These are phyloP conservation scores for Pedetes capensis DNA, from an alignment of 2,113 vertebrate genomes.

Conservation along the genomic window DNA sequence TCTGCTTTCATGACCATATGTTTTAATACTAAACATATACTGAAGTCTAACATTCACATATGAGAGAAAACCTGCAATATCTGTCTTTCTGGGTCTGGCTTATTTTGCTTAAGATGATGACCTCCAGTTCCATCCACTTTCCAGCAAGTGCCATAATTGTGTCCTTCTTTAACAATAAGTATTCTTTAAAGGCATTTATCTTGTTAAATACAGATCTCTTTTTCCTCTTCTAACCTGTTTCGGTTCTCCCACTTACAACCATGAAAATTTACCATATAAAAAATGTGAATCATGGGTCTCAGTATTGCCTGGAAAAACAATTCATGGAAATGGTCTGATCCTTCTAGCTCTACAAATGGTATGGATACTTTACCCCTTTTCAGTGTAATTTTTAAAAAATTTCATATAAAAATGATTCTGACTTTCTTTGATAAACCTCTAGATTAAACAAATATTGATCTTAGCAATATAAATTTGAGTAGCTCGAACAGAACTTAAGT, in stretches of 20 bases:
- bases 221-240: not conserved
- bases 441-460: not conserved
- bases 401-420: not conserved
- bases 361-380: not conserved
- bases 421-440: not conserved
- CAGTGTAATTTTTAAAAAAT: not conserved
- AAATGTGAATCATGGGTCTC: not conserved
- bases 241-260: not conserved
- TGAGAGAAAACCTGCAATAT: too few relatives aligned
- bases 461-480: not conserved
- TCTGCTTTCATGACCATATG: too few relatives aligned
- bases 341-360: not conserved
- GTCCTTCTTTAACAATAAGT: too few relatives aligned
- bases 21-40: too few relatives aligned
- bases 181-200: not conserved
- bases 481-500: not conserved
- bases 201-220: constrained; percentile 38
- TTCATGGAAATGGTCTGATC: not conserved
- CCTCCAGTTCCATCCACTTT: too few relatives aligned
- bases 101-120: too few relatives aligned
- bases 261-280: not conserved
- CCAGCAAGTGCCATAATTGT: too few relatives aligned
- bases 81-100: too few relatives aligned
- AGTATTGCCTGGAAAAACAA: constrained; percentile 1
- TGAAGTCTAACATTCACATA: too few relatives aligned